Conservation (phyloP, 1,140 invertebrate genomes). For the Chionoecetes opilio region DNA sequence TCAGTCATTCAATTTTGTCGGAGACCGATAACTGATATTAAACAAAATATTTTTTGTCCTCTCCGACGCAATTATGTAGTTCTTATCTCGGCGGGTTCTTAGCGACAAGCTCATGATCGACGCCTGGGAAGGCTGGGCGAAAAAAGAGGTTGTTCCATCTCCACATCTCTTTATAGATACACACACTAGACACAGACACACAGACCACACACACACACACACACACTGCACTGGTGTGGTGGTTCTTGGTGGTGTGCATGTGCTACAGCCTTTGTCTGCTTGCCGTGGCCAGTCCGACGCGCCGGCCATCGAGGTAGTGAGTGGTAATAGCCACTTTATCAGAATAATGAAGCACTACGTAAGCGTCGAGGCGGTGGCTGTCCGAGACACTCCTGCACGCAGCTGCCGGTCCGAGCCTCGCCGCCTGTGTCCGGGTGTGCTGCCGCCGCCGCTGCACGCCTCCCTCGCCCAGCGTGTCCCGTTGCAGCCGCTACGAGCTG, state of each 20-base stretch:
- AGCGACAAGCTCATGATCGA: conserved; percentile 27
- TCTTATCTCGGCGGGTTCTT: neutral
- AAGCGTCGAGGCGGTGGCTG: conserved; percentile 33
- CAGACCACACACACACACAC: conserved; percentile 41
- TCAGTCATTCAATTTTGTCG: neutral
- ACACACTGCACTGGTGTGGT: neutral
- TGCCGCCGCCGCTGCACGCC: conserved; percentile 13
- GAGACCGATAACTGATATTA: conserved; percentile 14
- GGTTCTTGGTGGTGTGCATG: neutral
- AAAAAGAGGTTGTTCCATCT: neutral
- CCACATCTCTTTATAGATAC: neutral
- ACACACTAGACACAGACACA: conserved; percentile 39
- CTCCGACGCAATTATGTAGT: neutral
- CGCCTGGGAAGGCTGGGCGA: neutral
- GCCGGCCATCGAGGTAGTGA: conserved; percentile 23
- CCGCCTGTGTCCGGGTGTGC: neutral
- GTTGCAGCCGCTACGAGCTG: conserved; percentile 2
- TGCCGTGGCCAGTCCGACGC: neutral
- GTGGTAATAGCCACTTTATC: conserved; percentile 40
- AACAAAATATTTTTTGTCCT: conserved; percentile 9
- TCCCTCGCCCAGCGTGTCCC: neutral
- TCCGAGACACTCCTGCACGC: conserved; percentile 22
- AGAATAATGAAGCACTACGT: conserved; percentile 47
- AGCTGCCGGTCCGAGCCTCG: conserved; percentile 4
- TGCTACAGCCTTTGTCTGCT: neutral